Conservation (phyloP, 2,113 vertebrate genomes). For the Hepsetus odoe region DNA sequence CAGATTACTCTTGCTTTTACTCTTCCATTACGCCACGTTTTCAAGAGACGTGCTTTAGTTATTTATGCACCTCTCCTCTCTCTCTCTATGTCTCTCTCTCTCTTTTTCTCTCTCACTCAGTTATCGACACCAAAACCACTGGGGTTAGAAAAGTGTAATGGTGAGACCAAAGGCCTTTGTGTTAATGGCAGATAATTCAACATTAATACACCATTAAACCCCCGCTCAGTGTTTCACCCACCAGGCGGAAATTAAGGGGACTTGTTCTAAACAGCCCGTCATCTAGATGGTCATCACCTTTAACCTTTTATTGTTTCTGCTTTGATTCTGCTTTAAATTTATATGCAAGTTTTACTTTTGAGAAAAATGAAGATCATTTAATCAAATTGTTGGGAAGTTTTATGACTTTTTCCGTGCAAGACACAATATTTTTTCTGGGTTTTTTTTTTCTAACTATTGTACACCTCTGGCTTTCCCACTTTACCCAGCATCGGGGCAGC, state of each 20-base stretch:
- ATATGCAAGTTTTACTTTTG: no score
- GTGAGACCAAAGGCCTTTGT: neutral
- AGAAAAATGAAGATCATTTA: no score
- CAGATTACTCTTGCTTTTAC: conserved; percentile 23
- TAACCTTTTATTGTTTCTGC: no score
- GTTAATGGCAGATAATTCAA: conserved; percentile 36
- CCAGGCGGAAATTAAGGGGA: conserved; percentile 7
- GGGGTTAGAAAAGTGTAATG: neutral
- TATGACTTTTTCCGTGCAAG: no score
- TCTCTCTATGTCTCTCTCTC: conserved; percentile 19
- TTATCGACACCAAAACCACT: neutral
- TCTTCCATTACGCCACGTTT: conserved; percentile 14
- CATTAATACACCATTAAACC: conserved; percentile 38
- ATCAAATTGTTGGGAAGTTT: no score
- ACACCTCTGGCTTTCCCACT: no score
- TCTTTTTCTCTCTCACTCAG: conserved; percentile 6
- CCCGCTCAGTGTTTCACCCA: conserved; percentile 17
- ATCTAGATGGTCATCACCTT: conserved; percentile 2
- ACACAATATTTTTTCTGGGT: no score
- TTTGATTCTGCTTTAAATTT: no score
- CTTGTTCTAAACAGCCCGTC: conserved; percentile 15
- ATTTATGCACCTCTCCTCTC: conserved; percentile 19
- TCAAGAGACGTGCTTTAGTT: conserved; percentile 20
- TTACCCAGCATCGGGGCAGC: no score
- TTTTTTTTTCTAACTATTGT: no score